Percentiles rank a stretch among this genome's conserved stretches.
These are phyloP conservation scores for Girardia tigrina DNA, from an alignment of 2,888 invertebrate species.

Conservation along the genomic window DNA sequence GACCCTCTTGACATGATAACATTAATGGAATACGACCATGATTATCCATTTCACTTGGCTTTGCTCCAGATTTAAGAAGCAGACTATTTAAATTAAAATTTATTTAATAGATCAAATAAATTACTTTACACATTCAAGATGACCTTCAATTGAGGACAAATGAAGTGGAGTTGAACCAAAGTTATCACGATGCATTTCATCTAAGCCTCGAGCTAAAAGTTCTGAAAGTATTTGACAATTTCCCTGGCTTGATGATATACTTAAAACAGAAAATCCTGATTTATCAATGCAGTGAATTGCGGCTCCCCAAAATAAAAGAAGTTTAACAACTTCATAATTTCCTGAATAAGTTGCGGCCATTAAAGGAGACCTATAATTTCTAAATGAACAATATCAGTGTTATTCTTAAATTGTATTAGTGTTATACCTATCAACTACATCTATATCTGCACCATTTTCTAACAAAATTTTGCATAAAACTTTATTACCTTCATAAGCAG, in stretches of 20 bases:
- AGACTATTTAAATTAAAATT: constrained; percentile 2
- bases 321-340: constrained; percentile 65
- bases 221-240: constrained; percentile 69
- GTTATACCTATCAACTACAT: constrained; percentile 44
- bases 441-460: constrained; percentile 75
- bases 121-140: constrained; percentile 54
- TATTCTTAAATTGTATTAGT: not conserved
- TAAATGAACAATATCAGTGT: not conserved
- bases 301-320: constrained; percentile 78
- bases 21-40: constrained; percentile 74
- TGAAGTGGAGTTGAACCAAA: constrained; percentile 86
- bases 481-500: constrained; percentile 45
- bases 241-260: constrained; percentile 44
- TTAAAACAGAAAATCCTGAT: constrained; percentile 65
- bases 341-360: constrained; percentile 66
- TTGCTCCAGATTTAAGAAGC: constrained; percentile 70
- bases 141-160: constrained; percentile 79
- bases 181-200: constrained; percentile 62
- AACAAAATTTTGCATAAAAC: constrained; percentile 59
- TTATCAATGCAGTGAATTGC: constrained; percentile 78
- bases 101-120: not conserved
- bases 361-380: constrained; percentile 28
- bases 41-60: constrained; percentile 69
- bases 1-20: constrained; percentile 73
- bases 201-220: constrained; percentile 56